Conservation (phyloP, 1,140 invertebrate species). For the Philaenus spumarius region DNA sequence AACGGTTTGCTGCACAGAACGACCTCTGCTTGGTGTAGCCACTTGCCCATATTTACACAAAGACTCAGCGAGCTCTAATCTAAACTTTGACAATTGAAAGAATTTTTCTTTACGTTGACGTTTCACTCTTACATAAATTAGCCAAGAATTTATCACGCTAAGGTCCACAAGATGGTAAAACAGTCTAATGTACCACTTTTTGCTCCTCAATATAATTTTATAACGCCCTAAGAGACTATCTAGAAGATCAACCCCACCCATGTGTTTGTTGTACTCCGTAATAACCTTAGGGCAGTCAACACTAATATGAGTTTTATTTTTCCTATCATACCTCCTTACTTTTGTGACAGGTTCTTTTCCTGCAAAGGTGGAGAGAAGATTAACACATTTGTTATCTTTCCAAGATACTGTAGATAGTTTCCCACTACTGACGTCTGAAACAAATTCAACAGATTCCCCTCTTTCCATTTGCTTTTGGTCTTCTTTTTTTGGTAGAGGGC, state of each 20-base stretch:
- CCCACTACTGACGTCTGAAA: slow-evolving; percentile 16
- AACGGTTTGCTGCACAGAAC: not conserved
- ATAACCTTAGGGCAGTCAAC: slow-evolving; percentile 41
- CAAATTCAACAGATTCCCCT: slow-evolving; percentile 19
- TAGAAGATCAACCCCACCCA: slow-evolving; percentile 43
- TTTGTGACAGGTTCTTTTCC: slow-evolving; percentile 34
- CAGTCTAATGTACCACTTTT: slow-evolving; percentile 39
- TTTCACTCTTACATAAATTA: slow-evolving; percentile 15
- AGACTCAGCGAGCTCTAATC: not conserved
- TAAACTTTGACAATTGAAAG: not conserved
- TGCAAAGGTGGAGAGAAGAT: slow-evolving; percentile 37
- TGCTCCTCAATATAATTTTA: slow-evolving; percentile 38
- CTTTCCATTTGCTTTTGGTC: slow-evolving; percentile 22
- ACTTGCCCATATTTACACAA: slow-evolving; percentile 1
- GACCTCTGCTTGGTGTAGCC: not conserved
- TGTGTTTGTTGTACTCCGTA: slow-evolving; percentile 42
- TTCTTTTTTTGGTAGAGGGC: slow-evolving; percentile 23
- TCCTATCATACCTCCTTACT: slow-evolving; percentile 36
- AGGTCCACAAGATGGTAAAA: slow-evolving; percentile 43
- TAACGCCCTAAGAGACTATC: slow-evolving; percentile 40
- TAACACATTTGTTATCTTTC: too few relatives aligned
- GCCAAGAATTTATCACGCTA: slow-evolving; percentile 30
- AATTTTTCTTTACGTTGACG: not conserved
- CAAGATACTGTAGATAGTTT: slow-evolving; percentile 23
- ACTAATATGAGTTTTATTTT: slow-evolving; percentile 34